Evolutionary conservation across 2,113 vertebrate species (phyloP), one percentile per base, ranked within the genome.

Genomic region (Arizona elegans): DNA sequence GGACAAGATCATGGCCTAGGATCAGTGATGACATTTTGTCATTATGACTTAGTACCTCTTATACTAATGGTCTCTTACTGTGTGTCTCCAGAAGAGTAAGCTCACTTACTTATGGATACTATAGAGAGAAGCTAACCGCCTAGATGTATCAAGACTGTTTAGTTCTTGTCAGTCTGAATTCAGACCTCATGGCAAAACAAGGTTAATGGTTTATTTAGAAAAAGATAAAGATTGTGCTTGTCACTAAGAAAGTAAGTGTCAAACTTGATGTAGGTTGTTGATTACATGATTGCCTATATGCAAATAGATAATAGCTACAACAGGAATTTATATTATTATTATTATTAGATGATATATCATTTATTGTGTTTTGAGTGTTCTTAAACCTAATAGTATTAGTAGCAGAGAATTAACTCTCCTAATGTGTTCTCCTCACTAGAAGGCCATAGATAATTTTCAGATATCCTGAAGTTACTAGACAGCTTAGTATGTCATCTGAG

Each of bases 1-100:
- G 53, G 58, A 55, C 90, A 93, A 91, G 55, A 56, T 81, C 17
- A 75, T 87, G 58, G 38, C 53, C 65, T 87, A 43, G 1, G 33
- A 87, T 89, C 86, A 94, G 38, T 81, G 58, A 56, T 94, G 59
- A 55, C 47, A 70, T 55, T 94, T 70, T 92, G 53, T 90, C 26
- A 90, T 29, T 59, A 43, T 90, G 85, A 90, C 85, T 93, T 33
- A 50, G n/a, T 87, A 50, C 65, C 75, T 33, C 4, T 87, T 90
- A 12, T 70, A 65, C 59, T 91, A 65, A 56, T 70, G 81, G 52
- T 12, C 58, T 91, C 58, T 19, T 59, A 90, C 59, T 90, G 26
- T 50, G 86, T 86, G 86, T 17, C 24, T 17, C 54, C 9, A n/a
- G 75, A 53, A 81, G 26, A 43, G 17, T 86, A 19, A 85, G 59